Conservation (phyloP, 2,888 invertebrate genomes). For the Meliscaeva auricollis region DNA sequence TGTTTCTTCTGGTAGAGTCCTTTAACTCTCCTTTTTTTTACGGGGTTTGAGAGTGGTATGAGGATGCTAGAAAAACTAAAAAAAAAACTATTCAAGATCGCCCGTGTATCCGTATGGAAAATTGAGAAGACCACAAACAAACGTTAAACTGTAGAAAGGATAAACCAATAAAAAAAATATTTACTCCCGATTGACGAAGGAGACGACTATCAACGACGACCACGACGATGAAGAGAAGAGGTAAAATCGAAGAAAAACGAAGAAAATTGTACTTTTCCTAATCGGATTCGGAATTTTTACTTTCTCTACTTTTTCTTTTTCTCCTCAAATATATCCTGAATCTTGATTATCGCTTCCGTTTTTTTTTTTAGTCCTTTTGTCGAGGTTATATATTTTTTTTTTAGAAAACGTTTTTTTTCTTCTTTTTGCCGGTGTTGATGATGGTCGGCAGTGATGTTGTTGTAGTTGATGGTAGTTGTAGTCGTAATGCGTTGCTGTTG, state of each 20-base stretch:
- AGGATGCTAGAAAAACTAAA: background rate
- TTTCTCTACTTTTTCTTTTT: background rate
- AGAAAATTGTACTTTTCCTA: slow-evolving; percentile 50
- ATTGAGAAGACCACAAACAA: slow-evolving; percentile 48
- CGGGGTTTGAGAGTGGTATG: background rate
- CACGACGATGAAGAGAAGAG: background rate
- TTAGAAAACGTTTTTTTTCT: slow-evolving; percentile 48
- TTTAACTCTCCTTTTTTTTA: slow-evolving; percentile 22
- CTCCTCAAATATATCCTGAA: slow-evolving; percentile 56
- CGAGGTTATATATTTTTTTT: slow-evolving; percentile 56
- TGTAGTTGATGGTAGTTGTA: slow-evolving; percentile 26
- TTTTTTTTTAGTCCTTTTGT: slow-evolving; percentile 15
- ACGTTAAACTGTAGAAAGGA: slow-evolving; percentile 40
- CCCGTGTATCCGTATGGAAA: slow-evolving; percentile 45
- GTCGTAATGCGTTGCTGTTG: slow-evolving; percentile 53
- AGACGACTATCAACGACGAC: background rate
- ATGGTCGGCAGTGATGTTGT: slow-evolving; percentile 27
- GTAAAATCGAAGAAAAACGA: slow-evolving; percentile 31
- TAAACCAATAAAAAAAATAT: slow-evolving; percentile 27
- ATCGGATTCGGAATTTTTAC: slow-evolving; percentile 63
- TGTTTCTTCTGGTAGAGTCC: slow-evolving; percentile 30
- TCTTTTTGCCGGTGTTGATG: slow-evolving; percentile 44
- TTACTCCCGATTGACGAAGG: slow-evolving; percentile 11
- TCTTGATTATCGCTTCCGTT: slow-evolving; percentile 70
- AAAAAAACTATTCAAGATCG: slow-evolving; percentile 36